Evolutionary conservation across 2,113 vertebrate species (phyloP).

Genomic region (Noturus placidus): DNA sequence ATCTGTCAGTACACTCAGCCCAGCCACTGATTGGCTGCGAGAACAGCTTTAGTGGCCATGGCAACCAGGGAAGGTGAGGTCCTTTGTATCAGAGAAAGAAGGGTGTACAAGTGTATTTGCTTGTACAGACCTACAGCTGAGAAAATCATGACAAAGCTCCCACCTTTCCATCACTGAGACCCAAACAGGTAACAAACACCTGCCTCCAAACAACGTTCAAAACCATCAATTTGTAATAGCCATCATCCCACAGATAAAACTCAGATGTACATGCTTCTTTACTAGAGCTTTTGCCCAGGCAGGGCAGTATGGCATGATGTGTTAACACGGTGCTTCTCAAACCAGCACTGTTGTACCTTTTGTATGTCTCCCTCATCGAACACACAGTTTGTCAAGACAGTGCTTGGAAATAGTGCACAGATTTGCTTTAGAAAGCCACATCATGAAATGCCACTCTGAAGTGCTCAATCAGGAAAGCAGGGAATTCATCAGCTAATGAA

Average conservation of each 20-base stretch:
- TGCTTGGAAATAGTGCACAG: not conserved
- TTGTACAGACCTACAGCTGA: slow-evolving; percentile 29
- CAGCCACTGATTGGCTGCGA: slow-evolving; percentile 56
- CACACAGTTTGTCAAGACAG: too few relatives aligned
- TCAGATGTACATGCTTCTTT: not conserved
- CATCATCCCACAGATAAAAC: not conserved
- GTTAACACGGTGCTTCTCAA: not conserved
- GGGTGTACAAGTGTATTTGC: slow-evolving; percentile 43
- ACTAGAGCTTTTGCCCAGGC: not conserved
- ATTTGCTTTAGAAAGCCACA: not conserved
- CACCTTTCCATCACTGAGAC: slow-evolving; percentile 49
- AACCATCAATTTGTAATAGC: not conserved
- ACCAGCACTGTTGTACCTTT: too few relatives aligned
- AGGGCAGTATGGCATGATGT: not conserved
- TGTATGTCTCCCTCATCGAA: too few relatives aligned
- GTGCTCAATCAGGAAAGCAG: not conserved
- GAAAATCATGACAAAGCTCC: slow-evolving; percentile 48
- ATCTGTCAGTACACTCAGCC: slow-evolving; percentile 42
- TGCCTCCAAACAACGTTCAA: not conserved
- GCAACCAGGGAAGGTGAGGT: slow-evolving; percentile 68
- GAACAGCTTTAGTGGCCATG: slow-evolving; percentile 70
- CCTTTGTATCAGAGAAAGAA: slow-evolving; percentile 47
- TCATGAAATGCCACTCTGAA: not conserved
- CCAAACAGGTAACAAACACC: slow-evolving; percentile 11
- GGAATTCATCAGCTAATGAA: slow-evolving; percentile 16